Evolutionary conservation across 2,113 vertebrate species (phyloP).

Genomic region (Tragelaphus strepsiceros): DNA sequence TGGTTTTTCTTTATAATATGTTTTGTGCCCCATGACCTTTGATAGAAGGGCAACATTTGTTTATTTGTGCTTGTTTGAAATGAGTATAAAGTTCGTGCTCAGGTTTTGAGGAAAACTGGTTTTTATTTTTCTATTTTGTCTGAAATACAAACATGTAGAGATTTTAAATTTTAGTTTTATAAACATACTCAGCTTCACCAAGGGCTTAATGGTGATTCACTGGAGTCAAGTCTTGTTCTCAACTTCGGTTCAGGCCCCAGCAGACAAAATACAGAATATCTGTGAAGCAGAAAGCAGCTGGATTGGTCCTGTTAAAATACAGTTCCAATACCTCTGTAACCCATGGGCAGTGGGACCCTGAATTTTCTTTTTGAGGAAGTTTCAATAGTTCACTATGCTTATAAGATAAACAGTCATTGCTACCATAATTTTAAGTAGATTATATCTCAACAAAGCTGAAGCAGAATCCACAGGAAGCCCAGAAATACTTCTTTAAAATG

Average conservation of each 20-base stretch:
- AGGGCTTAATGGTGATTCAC: neutral
- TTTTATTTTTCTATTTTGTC: conserved; percentile 8
- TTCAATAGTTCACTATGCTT: neutral
- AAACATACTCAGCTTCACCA: neutral
- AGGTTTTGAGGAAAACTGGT: neutral
- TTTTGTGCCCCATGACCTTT: neutral
- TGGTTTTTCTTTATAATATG: neutral
- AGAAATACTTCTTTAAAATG: neutral
- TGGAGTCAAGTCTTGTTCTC: neutral
- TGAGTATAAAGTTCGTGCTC: neutral
- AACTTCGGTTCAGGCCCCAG: neutral
- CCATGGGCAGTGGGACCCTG: neutral
- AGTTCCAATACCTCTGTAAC: neutral
- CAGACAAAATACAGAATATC: conserved; percentile 8
- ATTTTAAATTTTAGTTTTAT: neutral
- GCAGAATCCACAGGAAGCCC: neutral
- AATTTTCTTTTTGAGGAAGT: conserved; percentile 10
- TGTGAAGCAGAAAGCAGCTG: neutral
- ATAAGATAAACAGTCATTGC: conserved; percentile 39
- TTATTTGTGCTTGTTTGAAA: neutral
- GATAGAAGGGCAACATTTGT: neutral
- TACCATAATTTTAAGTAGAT: neutral
- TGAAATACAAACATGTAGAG: neutral
- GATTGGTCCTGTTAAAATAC: neutral
- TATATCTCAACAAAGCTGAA: conserved; percentile 6